phyloP scores from a whole-genome alignment of 2,113 vertebrate genomes.

The Poecilia latipinna region DNA sequence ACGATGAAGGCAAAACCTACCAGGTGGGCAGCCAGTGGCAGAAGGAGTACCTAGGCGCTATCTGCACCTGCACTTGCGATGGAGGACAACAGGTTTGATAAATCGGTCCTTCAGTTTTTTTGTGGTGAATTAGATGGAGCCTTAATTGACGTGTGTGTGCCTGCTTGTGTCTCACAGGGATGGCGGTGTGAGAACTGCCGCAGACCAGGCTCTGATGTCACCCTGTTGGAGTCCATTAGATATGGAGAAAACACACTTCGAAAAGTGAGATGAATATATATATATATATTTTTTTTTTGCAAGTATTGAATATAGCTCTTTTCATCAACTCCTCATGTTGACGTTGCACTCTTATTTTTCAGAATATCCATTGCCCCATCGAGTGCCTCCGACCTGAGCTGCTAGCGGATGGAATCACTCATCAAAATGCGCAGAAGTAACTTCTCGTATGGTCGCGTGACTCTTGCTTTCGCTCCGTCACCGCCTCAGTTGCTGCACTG shows the following conservation, averaged over 20 bases:
- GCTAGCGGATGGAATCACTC: conserved; percentile 85
- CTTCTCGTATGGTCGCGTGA: not conserved
- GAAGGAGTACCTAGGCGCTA: conserved; percentile 94
- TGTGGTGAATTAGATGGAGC: not conserved
- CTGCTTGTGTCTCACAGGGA: conserved; percentile 79
- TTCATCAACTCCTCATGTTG: not conserved
- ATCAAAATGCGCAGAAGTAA: conserved; percentile 71
- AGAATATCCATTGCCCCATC: conserved; percentile 97
- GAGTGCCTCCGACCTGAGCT: conserved; percentile 94
- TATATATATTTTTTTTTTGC: too few species aligned
- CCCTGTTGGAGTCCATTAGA: conserved; percentile 79
- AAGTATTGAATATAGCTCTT: too few species aligned
- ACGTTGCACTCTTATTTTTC: conserved; percentile 39
- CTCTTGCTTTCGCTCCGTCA: conserved; percentile 31
- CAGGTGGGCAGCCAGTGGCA: conserved; percentile 96
- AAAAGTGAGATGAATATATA: conserved; percentile 56
- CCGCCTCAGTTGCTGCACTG: conserved; percentile 72
- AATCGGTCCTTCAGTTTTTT: not conserved
- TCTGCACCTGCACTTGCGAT: conserved; percentile 95
- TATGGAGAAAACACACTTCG: conserved; percentile 81
- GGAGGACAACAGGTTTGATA: conserved; percentile 91
- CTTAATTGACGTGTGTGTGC: not conserved
- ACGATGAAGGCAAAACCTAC: conserved; percentile 92
- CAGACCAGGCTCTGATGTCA: conserved; percentile 82
- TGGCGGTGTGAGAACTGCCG: conserved; percentile 96